Base-by-base conservation (phyloP, 2,797 vertebrate genomes). In the Caiman crocodilus region DNA sequence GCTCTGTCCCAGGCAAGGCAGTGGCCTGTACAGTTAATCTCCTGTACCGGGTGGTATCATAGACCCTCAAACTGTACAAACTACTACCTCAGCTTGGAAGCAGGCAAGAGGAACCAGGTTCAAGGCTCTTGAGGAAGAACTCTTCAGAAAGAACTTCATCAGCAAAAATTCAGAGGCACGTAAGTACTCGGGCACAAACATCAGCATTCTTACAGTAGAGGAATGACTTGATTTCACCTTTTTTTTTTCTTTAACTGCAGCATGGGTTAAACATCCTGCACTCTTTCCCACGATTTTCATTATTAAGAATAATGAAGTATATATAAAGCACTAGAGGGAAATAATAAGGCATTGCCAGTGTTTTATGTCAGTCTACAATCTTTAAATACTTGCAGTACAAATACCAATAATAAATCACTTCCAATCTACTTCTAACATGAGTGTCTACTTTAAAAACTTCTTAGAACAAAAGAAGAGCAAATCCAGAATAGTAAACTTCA, bases 61-160 rank as follows among this genome's bases (percentile, higher is more conserved):
- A 99, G 99, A 99, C 99, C 99, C 99, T 99, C 98, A 99, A 99
- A 99, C 99, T 99, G 99, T 99, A 99, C 99, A 99, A 99, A 99
- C 99, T 99, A 99, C 99, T 99, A 99, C 99, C 99, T 99, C 99
- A 99, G 98, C 98, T 98, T 98, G 99, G 98, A 98, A 97, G 97
- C 97, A 99, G 98, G 99, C 97, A 97, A 90, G 94, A 95, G 32
- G 75, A 92, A 91, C 55, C 3, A 56, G 12, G n/a, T 77, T 79
- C 82, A 94, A 76, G 96, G 90, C 81, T 84, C 90, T 84, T 87
- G 91, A 97, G 73, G 87, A 35, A 35, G 35, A 95, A 94, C 89
- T 96, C 97, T 97, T 98, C 97, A 94, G 88, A 95, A 96, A 89
- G 88, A 76, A 94, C 6, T 3, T 7, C 14, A 87, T 2, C 9